These are phyloP conservation scores for Bombus waltoni DNA, from an alignment of 1,140 invertebrate species.

Conservation along the genomic window DNA sequence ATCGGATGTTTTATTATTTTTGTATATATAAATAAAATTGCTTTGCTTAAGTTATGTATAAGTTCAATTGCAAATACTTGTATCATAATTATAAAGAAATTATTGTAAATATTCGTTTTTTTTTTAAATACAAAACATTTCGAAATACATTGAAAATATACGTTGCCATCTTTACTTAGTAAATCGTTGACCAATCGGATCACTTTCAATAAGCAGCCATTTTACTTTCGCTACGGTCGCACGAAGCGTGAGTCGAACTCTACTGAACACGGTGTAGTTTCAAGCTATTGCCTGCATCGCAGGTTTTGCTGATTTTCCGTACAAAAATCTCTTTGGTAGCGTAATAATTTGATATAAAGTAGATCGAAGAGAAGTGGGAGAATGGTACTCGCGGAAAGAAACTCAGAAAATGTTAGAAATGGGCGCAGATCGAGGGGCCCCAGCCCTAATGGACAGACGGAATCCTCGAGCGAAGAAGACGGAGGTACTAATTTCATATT, in stretches of 20 bases:
- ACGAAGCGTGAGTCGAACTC: conserved; percentile 60
- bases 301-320: conserved; percentile 43
- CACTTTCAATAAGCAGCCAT: conserved; percentile 66
- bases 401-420: conserved; percentile 90
- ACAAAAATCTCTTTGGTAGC: conserved; percentile 17
- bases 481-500: conserved; percentile 84
- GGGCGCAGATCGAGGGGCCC: conserved; percentile 93
- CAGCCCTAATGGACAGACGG: conserved; percentile 93
- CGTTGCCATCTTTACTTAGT: conserved; percentile 59
- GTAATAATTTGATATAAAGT: conserved; percentile 1
- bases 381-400: conserved; percentile 94
- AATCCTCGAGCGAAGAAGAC: conserved; percentile 91
- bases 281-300: conserved; percentile 71
- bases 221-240: conserved; percentile 78
- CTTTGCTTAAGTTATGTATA: neutral
- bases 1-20: neutral
- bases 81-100: neutral
- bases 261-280: conserved; percentile 42
- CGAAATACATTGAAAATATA: conserved; percentile 51
- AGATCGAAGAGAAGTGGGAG: neutral
- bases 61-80: neutral
- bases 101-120: conserved; percentile 3
- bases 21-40: neutral
- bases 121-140: conserved; percentile 39
- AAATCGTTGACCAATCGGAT: conserved; percentile 69